Evolutionary conservation across 2,113 vertebrate genomes (phyloP).

Genomic region (Camelus bactrianus): DNA sequence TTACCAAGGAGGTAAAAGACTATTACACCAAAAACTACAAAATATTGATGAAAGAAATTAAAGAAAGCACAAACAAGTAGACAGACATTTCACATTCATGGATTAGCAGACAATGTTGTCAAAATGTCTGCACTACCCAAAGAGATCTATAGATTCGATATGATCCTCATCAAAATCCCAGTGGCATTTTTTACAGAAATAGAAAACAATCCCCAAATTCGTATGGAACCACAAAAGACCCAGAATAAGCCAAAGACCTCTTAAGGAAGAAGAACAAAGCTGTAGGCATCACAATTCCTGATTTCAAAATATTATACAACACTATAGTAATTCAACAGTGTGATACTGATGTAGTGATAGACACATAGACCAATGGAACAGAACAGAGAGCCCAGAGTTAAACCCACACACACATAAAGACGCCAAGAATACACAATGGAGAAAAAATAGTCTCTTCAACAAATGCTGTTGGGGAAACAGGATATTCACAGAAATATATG

Average conservation of each 20-base stretch:
- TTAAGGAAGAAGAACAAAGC: not conserved
- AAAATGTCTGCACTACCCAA: not conserved
- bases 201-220: not conserved
- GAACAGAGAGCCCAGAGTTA: not conserved
- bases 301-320: constrained; percentile 1
- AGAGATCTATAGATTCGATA: not conserved
- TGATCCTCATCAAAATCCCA: not conserved
- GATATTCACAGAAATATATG: not conserved
- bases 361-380: not conserved
- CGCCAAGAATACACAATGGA: not conserved
- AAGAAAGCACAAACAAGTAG: not conserved
- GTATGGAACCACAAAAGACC: not conserved
- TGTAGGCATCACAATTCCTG: not conserved
- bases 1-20: not conserved
- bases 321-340: not conserved
- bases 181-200: not conserved
- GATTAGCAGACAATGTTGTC: not conserved
- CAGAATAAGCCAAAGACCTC: not conserved
- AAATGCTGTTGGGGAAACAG: not conserved
- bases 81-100: not conserved
- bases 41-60: not conserved
- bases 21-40: not conserved
- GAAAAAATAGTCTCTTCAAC: not conserved
- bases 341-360: not conserved
- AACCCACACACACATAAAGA: not conserved